Conservation (phyloP, 1,140 invertebrate genomes). For the Heliconius himera region DNA sequence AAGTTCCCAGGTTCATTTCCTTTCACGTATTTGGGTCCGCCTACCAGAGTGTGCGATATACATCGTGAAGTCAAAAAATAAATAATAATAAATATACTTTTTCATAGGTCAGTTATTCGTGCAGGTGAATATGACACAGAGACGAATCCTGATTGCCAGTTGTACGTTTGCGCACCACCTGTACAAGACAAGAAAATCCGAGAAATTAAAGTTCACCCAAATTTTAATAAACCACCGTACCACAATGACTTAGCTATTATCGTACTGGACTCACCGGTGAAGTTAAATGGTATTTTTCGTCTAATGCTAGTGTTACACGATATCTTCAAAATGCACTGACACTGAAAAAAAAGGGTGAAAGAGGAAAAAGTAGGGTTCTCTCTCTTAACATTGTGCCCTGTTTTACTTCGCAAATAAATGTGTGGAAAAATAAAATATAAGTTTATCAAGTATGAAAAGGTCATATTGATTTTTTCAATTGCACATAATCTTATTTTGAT, state of each 20-base stretch:
- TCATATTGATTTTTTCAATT: too few species aligned
- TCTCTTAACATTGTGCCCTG: too few species aligned
- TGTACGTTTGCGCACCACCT: conserved; percentile 80
- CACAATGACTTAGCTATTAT: conserved; percentile 87
- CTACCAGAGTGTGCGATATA: too few species aligned
- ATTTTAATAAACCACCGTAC: conserved; percentile 83
- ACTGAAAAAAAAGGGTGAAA: not conserved
- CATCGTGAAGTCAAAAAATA: too few species aligned
- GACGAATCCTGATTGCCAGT: conserved; percentile 82
- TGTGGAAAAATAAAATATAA: too few species aligned
- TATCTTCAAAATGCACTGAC: not conserved
- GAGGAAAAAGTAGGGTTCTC: too few species aligned
- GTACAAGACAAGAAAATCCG: conserved; percentile 81
- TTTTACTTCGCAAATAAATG: too few species aligned
- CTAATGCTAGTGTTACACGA: too few species aligned
- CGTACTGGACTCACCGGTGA: conserved; percentile 76
- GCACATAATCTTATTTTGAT: too few species aligned
- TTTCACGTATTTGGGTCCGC: too few species aligned
- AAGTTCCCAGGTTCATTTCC: too few species aligned
- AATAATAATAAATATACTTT: not conserved
- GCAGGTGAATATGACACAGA: conserved; percentile 83
- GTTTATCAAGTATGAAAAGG: too few species aligned
- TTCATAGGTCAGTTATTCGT: conserved; percentile 79
- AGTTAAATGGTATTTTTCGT: conserved; percentile 75
- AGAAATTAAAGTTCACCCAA: conserved; percentile 78